Conservation (phyloP, 1,140 invertebrate species). For the Stegodyphus mimosarum region DNA sequence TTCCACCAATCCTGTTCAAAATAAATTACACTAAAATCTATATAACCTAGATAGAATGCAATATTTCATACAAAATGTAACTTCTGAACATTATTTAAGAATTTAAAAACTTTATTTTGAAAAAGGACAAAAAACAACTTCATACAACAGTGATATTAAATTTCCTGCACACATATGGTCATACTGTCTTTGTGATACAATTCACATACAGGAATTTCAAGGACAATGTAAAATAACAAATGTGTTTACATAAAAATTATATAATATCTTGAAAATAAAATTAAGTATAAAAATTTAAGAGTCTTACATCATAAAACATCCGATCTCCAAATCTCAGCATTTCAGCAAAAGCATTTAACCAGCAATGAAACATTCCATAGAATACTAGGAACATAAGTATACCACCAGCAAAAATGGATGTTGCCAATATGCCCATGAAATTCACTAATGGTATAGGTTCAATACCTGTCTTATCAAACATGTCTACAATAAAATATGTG, state of each 20-base stretch:
- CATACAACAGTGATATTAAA: too few relatives aligned
- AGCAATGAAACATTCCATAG: conserved; percentile 87
- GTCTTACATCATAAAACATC: conserved; percentile 82
- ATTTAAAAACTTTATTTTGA: too few relatives aligned
- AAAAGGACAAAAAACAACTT: too few relatives aligned
- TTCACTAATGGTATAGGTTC: conserved; percentile 74
- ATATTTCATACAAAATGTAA: neutral
- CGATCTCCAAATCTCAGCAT: conserved; percentile 87
- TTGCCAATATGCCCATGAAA: conserved; percentile 77
- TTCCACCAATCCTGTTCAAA: conserved; percentile 85
- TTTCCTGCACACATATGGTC: too few relatives aligned
- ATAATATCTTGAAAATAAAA: too few relatives aligned
- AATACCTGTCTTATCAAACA: conserved; percentile 78
- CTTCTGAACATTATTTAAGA: too few relatives aligned
- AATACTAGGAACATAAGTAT: conserved; percentile 82
- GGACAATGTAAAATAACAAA: too few relatives aligned
- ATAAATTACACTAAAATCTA: neutral
- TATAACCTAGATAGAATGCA: neutral
- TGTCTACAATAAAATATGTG: conserved; percentile 79
- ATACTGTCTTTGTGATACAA: too few relatives aligned
- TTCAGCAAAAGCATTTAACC: conserved; percentile 90
- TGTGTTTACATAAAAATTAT: too few relatives aligned
- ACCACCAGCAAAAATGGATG: conserved; percentile 80
- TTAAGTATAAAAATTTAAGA: neutral
- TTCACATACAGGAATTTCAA: too few relatives aligned